Conservation (phyloP, 1,140 invertebrate genomes). For the Drosophila azteca region DNA sequence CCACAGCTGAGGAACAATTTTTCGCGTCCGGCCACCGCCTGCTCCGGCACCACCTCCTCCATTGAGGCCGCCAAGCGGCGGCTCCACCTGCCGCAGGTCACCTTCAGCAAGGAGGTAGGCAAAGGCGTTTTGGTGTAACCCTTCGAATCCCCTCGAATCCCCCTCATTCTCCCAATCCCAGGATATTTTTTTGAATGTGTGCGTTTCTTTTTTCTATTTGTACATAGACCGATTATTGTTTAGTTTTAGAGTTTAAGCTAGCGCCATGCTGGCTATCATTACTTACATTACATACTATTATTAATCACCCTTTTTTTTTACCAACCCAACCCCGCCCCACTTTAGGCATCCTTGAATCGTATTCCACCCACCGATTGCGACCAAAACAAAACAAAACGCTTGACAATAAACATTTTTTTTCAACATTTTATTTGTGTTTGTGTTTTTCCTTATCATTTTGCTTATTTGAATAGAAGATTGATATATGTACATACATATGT, state of each 20-base stretch:
- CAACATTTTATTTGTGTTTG: slow-evolving; percentile 35
- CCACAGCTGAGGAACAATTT: slow-evolving; percentile 34
- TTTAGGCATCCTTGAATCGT: background rate
- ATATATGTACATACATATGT: too few relatives aligned
- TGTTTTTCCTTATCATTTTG: background rate
- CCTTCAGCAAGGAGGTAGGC: slow-evolving; percentile 90
- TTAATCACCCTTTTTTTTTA: slow-evolving; percentile 28
- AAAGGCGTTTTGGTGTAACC: slow-evolving; percentile 86
- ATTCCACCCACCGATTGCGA: background rate
- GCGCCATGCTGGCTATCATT: slow-evolving; percentile 14
- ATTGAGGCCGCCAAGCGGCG: slow-evolving; percentile 86
- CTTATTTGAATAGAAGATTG: too few relatives aligned
- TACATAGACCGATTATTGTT: slow-evolving; percentile 58
- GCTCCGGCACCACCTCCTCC: slow-evolving; percentile 85
- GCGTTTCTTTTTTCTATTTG: slow-evolving; percentile 27
- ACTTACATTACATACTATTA: background rate
- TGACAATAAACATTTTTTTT: slow-evolving; percentile 75
- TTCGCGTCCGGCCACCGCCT: slow-evolving; percentile 85
- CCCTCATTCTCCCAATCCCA: background rate
- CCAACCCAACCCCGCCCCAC: slow-evolving; percentile 9
- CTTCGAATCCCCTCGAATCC: background rate
- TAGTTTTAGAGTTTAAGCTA: slow-evolving; percentile 57
- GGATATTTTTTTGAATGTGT: slow-evolving; percentile 9
- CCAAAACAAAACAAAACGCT: slow-evolving; percentile 25
- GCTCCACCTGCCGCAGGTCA: slow-evolving; percentile 90